Evolutionary conservation across 2,888 invertebrate species (phyloP), one percentile per base, ranked within the genome.

Genomic region (Hemithea aestivaria): DNA sequence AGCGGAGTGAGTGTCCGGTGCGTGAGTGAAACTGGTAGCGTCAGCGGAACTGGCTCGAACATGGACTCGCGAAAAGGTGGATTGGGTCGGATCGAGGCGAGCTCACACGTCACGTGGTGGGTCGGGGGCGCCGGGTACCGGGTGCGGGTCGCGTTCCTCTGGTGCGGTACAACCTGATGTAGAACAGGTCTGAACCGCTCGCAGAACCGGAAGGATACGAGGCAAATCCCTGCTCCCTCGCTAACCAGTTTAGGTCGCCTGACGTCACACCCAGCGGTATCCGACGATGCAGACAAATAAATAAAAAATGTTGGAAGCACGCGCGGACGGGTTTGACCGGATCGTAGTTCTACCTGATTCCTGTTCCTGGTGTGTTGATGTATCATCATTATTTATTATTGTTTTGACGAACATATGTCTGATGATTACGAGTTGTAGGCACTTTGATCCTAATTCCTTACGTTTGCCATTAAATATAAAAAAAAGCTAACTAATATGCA

Each of bases 231-330:
- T 84, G 87, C 84, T 84, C 84, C 87, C 81, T 84, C 83, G 73
- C 78, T 80, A 85, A 87, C 87, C 85, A 84, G 87, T 87, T 87
- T 85, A 87, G 87, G 84, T 85, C 70, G 84, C 67, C 71, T 85
- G 84, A 85, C 85, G 87, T 85, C 85, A 85, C 81, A 58, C 79
- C 74, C 84, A 84, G 85, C 85, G 85, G 85, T 84, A 84, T 76
- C 79, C 77, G 76, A 82, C 84, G 80, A 70, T 83, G 80, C 85
- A 84, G 79, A 85, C 83, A 82, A 87, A 85, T 85, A 87, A 87
- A 84, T 82, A 84, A 85, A 85, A 87, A 87, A 82, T 84, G 84
- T 82, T 85, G 85, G 82, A 83, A 85, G 84, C 85, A 85, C 87
- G 82, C 84, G 83, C 67, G 75, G 85, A 87, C 87, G 81, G 80